Base-by-base conservation (phyloP, 2,797 vertebrate species). In the Halcyon chelicuti region DNA sequence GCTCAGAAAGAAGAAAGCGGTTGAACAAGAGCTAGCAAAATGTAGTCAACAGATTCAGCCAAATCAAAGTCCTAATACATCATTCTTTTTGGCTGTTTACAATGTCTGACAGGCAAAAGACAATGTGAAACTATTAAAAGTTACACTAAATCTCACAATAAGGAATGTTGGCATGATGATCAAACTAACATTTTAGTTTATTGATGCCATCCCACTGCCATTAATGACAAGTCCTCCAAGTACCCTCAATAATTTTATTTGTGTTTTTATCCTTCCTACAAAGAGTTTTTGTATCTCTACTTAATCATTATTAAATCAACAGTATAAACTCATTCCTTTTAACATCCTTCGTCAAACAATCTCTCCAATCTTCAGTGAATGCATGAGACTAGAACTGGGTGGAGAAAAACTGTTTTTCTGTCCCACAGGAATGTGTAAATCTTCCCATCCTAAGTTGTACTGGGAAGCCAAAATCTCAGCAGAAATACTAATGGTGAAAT, bases 1-100 rank as follows among this genome's bases (percentile, higher is more conserved):
- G 17, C 10, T 18, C 22, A 49, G 62, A 81, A 90, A 75, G 46
- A 60, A 0, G 3, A 65, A 91, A 84, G 33, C 5, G 4, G 29
- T 9, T 54, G 42, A 81, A 71, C 0, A 1, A 88, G 42, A 47
- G n/a, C 25, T 63, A 85, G 40, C 29, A 44, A 89, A 93, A 75
- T 10, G 9, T 18, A 68, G 16, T 33, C 9, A 46, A 65, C 26
- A 60, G 11, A 52, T 65, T 52, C 0, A 0, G 42, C 54, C 86
- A 37, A 33, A 15, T 68, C 35, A 28, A 74, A 33, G 57, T 42
- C 62, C 18, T 62, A 7, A 44, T 20, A 60, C 20, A 21, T 51
- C 17, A 61, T 77, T 86, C 11, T 57, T 25, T 76, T 85, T 58
- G n/a, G 9, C 26, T 17, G 4, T 51, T 67, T 58, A 44, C 44